phyloP scores from a whole-genome alignment of 1,140 invertebrate genomes.

The Lycorma delicatula region DNA sequence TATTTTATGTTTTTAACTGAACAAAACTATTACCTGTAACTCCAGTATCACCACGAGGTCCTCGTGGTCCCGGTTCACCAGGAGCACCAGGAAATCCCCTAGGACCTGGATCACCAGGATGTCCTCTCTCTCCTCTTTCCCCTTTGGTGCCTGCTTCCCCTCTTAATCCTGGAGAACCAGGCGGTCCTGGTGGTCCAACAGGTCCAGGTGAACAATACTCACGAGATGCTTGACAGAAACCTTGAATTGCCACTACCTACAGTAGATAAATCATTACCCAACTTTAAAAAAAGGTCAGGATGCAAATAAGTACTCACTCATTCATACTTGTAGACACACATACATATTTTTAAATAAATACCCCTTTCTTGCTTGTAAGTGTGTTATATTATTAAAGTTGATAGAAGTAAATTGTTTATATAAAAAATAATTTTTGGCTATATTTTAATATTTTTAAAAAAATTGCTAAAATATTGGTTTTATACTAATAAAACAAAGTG shows the following conservation, averaged over 20 bases:
- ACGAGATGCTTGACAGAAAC: conserved; percentile 62
- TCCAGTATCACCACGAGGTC: conserved; percentile 48
- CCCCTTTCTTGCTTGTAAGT: neutral
- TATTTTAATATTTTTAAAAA: too few species aligned
- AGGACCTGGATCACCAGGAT: conserved; percentile 41
- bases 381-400: neutral
- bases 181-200: conserved; percentile 52
- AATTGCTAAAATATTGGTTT: too few species aligned
- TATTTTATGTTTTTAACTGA: neutral
- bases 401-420: too few species aligned
- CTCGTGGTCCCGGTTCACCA: conserved; percentile 48
- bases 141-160: conserved; percentile 38
- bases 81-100: conserved; percentile 47
- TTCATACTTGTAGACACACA: conserved; percentile 1
- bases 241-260: conserved; percentile 62
- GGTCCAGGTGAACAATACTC: conserved; percentile 72
- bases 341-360: neutral
- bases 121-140: conserved; percentile 43
- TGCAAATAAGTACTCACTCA: conserved; percentile 3
- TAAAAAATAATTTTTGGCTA: too few species aligned
- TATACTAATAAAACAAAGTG: too few species aligned
- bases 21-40: conserved; percentile 42
- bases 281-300: too few species aligned
- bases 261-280: too few species aligned
- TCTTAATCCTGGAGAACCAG: conserved; percentile 49